Conservation (phyloP, 2,113 vertebrate species). For the Rhinichthys klamathensis region DNA sequence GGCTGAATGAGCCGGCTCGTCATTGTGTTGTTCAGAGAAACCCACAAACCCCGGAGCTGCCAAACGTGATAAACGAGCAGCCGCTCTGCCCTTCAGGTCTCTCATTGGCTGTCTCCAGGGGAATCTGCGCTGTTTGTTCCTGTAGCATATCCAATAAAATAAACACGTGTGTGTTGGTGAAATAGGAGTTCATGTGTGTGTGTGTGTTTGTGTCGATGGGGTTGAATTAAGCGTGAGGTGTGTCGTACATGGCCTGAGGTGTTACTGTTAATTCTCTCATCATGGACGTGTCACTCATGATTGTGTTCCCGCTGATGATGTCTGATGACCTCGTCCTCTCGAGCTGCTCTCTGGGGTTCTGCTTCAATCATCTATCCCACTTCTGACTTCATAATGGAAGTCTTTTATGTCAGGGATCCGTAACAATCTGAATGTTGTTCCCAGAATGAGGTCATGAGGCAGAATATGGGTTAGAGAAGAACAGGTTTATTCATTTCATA, state of each 20-base stretch:
- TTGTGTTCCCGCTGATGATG: conserved; percentile 48
- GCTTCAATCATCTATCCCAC: not conserved
- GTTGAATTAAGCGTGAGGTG: conserved; percentile 44
- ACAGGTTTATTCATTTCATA: not conserved
- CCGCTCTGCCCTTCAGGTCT: conserved; percentile 26
- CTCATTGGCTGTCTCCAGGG: conserved; percentile 41
- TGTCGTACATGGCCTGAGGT: conserved; percentile 56
- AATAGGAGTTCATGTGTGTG: not conserved
- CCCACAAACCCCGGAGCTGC: conserved; percentile 51
- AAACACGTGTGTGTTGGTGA: conserved; percentile 1
- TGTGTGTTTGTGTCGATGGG: conserved; percentile 51
- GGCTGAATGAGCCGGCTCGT: not conserved
- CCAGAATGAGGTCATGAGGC: not conserved
- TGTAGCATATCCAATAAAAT: conserved; percentile 60
- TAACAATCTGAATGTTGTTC: not conserved
- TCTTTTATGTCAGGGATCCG: not conserved
- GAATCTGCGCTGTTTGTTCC: conserved; percentile 43
- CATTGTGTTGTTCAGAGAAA: conserved; percentile 30
- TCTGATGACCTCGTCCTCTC: conserved; percentile 38
- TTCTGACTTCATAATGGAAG: not conserved
- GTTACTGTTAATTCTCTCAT: conserved; percentile 65
- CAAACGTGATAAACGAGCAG: conserved; percentile 56
- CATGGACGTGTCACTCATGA: conserved; percentile 61
- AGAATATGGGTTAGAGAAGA: not conserved
- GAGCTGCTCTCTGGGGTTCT: not conserved